These are phyloP conservation scores for Enteromius fasciolatus DNA, from an alignment of 2,797 vertebrate genomes.

Conservation along the genomic window DNA sequence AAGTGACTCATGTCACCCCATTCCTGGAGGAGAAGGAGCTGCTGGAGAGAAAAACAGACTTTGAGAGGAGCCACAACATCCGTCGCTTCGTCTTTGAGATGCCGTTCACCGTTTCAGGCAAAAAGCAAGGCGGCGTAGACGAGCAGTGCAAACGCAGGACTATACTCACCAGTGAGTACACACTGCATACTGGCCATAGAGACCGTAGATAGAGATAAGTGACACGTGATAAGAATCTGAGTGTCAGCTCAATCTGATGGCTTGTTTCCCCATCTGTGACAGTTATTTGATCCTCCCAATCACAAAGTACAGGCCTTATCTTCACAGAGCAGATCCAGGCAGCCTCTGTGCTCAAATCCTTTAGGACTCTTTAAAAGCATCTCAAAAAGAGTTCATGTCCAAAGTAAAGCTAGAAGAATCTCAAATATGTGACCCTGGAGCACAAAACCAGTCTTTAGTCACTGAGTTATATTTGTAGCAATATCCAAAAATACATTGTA, in stretches of 20 bases:
- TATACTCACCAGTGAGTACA: conserved; percentile 88
- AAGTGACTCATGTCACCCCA: conserved; percentile 93
- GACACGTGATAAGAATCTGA: conserved; percentile 5
- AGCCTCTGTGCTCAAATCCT: background rate
- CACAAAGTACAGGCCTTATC: conserved; percentile 71
- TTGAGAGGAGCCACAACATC: conserved; percentile 95
- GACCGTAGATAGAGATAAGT: background rate
- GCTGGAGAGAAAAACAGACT: conserved; percentile 92
- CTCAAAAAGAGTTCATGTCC: background rate
- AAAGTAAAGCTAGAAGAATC: background rate
- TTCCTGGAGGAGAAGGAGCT: conserved; percentile 96
- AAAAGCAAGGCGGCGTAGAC: conserved; percentile 93
- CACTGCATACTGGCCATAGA: background rate
- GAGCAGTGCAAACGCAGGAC: conserved; percentile 96
- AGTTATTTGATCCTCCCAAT: conserved; percentile 65
- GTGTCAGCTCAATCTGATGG: conserved; percentile 69
- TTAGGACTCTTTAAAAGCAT: background rate
- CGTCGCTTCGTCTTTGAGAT: conserved; percentile 97
- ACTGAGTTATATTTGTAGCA: no score
- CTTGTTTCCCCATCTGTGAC: conserved; percentile 46
- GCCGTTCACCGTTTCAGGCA: conserved; percentile 96
- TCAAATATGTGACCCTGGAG: background rate
- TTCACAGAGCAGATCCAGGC: conserved; percentile 53
- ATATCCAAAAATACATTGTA: no score
- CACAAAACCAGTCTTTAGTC: no score